Evolutionary conservation across 2,113 vertebrate genomes (phyloP).

Genomic region (Capreolus pygargus): DNA sequence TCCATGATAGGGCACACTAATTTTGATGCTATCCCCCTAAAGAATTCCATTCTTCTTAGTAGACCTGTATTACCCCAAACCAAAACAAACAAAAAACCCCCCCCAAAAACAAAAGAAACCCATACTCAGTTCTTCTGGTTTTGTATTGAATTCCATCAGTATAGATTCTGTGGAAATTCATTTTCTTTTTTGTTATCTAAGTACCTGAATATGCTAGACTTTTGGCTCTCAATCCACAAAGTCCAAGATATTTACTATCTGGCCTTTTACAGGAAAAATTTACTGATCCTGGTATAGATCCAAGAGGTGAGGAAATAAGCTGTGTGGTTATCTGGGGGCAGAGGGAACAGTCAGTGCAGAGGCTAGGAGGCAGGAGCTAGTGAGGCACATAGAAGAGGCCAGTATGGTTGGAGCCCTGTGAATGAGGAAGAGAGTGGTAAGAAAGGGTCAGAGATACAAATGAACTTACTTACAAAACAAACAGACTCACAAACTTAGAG

Average conservation of each 20-base stretch:
- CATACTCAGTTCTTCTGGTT: neutral
- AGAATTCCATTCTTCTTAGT: conserved; percentile 13
- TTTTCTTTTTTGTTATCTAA: neutral
- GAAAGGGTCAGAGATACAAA: neutral
- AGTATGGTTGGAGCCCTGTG: neutral
- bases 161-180: neutral
- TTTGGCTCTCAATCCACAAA: neutral
- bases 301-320: neutral
- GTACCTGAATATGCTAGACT: neutral
- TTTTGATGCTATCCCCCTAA: neutral
- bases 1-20: neutral
- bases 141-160: conserved; percentile 17
- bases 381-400: neutral
- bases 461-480: neutral
- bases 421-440: neutral
- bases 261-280: neutral
- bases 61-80: neutral
- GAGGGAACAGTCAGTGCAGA: neutral
- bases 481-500: neutral
- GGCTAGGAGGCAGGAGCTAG: neutral
- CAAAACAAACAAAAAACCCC: neutral
- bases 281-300: neutral
- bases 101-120: neutral
- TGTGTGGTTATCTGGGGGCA: neutral
- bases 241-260: neutral